Percentiles rank a stretch among this genome's conserved stretches.
Conservation (phyloP, 2,113 vertebrate species). For the Malaclemys terrapin region DNA sequence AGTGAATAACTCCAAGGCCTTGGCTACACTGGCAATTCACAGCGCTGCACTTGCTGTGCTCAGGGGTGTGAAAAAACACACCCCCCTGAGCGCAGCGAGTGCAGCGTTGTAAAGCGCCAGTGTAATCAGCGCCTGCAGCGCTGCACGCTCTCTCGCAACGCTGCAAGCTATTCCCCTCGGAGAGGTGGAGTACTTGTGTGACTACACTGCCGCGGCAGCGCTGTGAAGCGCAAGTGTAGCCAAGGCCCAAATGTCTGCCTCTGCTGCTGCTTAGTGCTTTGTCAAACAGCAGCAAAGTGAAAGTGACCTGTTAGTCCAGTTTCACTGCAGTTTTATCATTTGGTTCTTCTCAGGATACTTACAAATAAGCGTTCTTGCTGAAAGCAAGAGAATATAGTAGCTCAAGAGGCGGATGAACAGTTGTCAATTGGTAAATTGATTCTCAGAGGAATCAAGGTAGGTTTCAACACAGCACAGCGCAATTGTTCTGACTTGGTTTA, state of each 20-base stretch:
- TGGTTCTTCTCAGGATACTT: not conserved
- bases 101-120: too few relatives aligned
- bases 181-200: too few relatives aligned
- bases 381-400: not conserved
- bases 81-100: too few relatives aligned
- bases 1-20: not conserved
- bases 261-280: not conserved
- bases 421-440: not conserved
- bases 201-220: too few relatives aligned
- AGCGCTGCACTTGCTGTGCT: too few relatives aligned
- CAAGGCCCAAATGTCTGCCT: not conserved
- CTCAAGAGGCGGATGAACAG: not conserved
- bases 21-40: too few relatives aligned
- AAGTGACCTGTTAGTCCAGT: not conserved
- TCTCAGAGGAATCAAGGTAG: conserved; percentile 6
- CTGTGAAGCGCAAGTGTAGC: too few relatives aligned
- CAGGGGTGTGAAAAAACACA: too few relatives aligned
- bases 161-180: too few relatives aligned
- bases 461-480: fast-evolving
- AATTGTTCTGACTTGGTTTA: not conserved
- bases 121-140: too few relatives aligned
- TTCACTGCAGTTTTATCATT: not conserved
- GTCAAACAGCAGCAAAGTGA: not conserved
- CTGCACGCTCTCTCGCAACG: too few relatives aligned
- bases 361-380: not conserved